phyloP scores from a whole-genome alignment of 2,797 vertebrate species.

The Geotrypetes seraphini region DNA sequence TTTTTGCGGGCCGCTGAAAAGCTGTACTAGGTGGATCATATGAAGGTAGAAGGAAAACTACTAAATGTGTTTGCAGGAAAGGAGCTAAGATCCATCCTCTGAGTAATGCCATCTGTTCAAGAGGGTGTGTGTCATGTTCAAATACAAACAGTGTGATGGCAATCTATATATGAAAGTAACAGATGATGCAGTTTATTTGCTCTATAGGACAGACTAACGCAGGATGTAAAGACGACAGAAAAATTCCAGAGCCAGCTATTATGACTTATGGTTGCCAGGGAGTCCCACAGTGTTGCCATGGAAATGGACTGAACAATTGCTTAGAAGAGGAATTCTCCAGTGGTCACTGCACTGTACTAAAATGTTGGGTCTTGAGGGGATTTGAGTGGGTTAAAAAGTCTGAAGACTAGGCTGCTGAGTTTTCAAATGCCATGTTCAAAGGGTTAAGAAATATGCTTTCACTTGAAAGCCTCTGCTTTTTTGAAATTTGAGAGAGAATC shows the following conservation, averaged over 20 bases:
- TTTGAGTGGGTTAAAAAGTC: no score
- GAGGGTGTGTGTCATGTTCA: constrained; percentile 89
- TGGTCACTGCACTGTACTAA: no score
- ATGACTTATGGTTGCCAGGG: constrained; percentile 95
- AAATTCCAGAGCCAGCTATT: constrained; percentile 96
- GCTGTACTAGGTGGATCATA: no score
- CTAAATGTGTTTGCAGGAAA: no score
- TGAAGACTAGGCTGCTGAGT: no score
- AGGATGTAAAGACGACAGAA: constrained; percentile 97
- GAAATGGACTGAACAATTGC: constrained; percentile 76
- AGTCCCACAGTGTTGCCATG: constrained; percentile 83
- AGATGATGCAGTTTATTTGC: constrained; percentile 86
- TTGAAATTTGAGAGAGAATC: constrained; percentile 42
- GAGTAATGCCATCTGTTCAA: no score
- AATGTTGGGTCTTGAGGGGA: constrained; percentile 27
- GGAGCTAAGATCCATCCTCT: no score
- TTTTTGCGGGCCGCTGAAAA: no score
- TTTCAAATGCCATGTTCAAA: no score
- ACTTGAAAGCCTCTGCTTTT: constrained; percentile 56
- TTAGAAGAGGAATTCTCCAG: no score
- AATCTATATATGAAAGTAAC: constrained; percentile 94
- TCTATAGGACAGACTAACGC: constrained; percentile 95
- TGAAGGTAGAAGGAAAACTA: no score
- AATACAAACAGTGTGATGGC: constrained; percentile 90
- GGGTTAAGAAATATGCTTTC: constrained; percentile 42